A percentile compares a stretch with the other conserved stretches of the same genome.
phyloP scores from a whole-genome alignment of 1,140 invertebrate genomes.

The Megalonaias nervosa region DNA sequence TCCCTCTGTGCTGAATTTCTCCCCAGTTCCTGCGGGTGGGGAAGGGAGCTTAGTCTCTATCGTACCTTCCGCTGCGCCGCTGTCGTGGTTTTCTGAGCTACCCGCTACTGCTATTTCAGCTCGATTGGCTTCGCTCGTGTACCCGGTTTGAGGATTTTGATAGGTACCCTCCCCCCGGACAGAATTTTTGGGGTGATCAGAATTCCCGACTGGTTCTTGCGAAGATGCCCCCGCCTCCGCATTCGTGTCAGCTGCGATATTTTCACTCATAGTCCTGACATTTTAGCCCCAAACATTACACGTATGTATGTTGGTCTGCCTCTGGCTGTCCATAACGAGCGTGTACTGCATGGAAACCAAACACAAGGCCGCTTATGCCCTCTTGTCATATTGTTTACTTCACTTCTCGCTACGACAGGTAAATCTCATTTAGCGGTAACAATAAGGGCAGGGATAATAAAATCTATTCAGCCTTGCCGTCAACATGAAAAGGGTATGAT shows the following conservation, averaged over 20 bases:
- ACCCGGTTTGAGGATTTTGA: neutral
- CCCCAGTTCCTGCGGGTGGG: neutral
- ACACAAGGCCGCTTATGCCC: conserved; percentile 33
- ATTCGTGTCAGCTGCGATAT: conserved; percentile 1
- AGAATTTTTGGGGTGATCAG: neutral
- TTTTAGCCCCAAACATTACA: conserved; percentile 4
- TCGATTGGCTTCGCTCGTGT: conserved; percentile 1
- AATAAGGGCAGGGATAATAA: too few relatives aligned
- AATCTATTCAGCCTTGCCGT: too few relatives aligned
- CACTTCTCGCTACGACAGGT: conserved; percentile 3
- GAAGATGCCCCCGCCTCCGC: conserved; percentile 6
- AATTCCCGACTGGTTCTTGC: conserved; percentile 12
- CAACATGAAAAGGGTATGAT: too few relatives aligned
- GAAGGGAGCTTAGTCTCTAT: neutral
- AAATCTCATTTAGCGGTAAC: too few relatives aligned
- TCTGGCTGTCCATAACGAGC: conserved; percentile 26
- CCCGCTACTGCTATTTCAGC: conserved; percentile 5
- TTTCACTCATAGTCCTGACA: conserved; percentile 14
- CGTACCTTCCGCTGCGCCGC: neutral
- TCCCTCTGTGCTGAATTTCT: conserved; percentile 5
- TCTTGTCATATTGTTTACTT: conserved; percentile 15
- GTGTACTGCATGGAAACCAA: conserved; percentile 47
- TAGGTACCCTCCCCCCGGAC: neutral
- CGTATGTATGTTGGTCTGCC: conserved; percentile 13
- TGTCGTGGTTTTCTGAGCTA: conserved; percentile 7